Evolutionary conservation across 1,140 invertebrate genomes (phyloP).

Genomic region (Sycophila sp.): DNA sequence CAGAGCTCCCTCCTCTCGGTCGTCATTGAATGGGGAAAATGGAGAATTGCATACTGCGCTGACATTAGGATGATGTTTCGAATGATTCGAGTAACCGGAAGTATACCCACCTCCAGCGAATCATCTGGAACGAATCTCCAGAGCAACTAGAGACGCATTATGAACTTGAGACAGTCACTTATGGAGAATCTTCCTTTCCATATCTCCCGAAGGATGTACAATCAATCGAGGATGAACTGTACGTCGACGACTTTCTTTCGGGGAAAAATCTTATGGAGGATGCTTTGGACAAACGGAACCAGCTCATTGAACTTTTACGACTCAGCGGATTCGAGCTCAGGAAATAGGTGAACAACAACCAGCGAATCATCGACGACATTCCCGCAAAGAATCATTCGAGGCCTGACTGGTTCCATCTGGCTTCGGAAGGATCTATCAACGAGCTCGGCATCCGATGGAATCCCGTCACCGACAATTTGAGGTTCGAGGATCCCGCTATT

Average conservation of each 20-base stretch:
- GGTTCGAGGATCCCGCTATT: no score
- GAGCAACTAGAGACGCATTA: no score
- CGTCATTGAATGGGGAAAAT: no score
- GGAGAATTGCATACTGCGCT: no score
- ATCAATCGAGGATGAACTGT: not conserved
- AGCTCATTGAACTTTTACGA: not conserved
- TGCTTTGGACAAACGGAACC: not conserved
- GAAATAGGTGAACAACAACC: not conserved
- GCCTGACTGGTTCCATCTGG: not conserved
- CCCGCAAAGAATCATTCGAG: not conserved
- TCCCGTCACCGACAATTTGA: not conserved
- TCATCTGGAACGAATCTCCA: no score
- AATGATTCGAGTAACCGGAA: no score
- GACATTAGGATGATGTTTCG: no score
- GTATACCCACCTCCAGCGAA: no score
- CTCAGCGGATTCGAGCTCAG: not conserved
- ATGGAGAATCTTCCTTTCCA: not conserved
- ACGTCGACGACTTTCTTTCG: conserved; percentile 21
- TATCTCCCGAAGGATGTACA: not conserved
- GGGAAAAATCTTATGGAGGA: not conserved
- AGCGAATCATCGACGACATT: not conserved
- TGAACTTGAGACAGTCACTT: not conserved
- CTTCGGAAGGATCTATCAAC: not conserved
- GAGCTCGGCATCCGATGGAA: not conserved
- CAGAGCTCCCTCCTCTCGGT: no score